A percentile compares a stretch with the other conserved stretches of the same genome.
Conservation (phyloP, 1,140 invertebrate species). For the Ips nitidus region DNA sequence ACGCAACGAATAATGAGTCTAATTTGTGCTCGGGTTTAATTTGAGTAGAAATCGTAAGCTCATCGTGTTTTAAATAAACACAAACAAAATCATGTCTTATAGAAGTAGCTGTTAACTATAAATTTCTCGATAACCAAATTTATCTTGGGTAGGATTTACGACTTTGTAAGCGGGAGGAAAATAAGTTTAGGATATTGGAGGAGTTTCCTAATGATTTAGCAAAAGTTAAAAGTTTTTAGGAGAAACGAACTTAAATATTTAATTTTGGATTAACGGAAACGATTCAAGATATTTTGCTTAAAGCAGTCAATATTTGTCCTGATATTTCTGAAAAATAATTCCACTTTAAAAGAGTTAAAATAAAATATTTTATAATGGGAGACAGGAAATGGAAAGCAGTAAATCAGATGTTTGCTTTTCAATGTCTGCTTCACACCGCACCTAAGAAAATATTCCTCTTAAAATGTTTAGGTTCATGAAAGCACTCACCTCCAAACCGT, state of each 20-base stretch:
- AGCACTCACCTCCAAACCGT: constrained; percentile 4
- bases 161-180: constrained; percentile 9
- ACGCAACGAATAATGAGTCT: constrained; percentile 18
- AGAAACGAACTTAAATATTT: background rate
- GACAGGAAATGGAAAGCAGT: background rate
- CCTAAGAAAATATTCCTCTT: constrained; percentile 11
- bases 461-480: constrained; percentile 22
- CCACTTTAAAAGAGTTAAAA: background rate
- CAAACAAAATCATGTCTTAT: constrained; percentile 25
- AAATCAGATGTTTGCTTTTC: background rate
- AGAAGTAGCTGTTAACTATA: constrained; percentile 13
- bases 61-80: constrained; percentile 24
- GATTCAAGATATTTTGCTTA: background rate
- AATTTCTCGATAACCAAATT: constrained; percentile 19
- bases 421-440: background rate
- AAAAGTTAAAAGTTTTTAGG: constrained; percentile 3
- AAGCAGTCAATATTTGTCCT: background rate
- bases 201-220: constrained; percentile 11
- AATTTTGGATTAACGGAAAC: background rate
- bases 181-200: constrained; percentile 10
- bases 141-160: constrained; percentile 1
- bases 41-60: constrained; percentile 15
- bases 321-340: background rate
- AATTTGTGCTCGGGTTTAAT: constrained; percentile 23
- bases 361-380: background rate